Evolutionary conservation across 2,113 vertebrate genomes (phyloP), one percentile per base, ranked within the genome.

Genomic region (Macroglossus sobrinus): DNA sequence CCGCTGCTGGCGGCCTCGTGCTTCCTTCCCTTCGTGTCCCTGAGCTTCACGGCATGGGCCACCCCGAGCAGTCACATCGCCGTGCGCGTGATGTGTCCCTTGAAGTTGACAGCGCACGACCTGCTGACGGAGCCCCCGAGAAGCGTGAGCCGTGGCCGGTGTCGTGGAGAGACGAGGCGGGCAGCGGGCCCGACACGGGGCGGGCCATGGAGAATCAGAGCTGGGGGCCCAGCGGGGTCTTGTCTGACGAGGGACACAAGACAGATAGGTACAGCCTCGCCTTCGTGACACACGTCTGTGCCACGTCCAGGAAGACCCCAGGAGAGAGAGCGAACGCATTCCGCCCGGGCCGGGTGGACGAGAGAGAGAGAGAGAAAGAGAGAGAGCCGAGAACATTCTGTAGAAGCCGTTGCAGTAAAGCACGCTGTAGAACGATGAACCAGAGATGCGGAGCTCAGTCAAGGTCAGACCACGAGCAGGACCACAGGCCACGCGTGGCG

Each of bases 121-220:
- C 16, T 38, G 8, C 35, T 45, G 43, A 22, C 43, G 55, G n/a
- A 10, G 30, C 21, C 47, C 47, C 2, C 6, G 1, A 3, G 28
- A 55, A 40, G 15, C 22, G 8, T 6, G 61, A 18, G 8, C 18
- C 4, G 6, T 0, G 40, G 7, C 10, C 16, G 3, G 9, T 5
- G 30, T 38, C n/a, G 16, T 1, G 38, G 26, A 55, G 35, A 1
- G 35, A 38, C 3, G 4, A 16, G 26, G 9, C 59, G n/a, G 74
- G 45, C 9, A 6, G 28, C 0, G 5, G 59, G 28, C n/a, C 68
- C 24, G 21, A n/a, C 2, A 9, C 33, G 7, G 12, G 24, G 3
- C 28, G 55, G 38, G 4, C 15, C 33, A 5, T 5, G 21, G 19
- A 21, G 5, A 19, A 7, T 40, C 50, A 19, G 6, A 33, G 59